A percentile compares a stretch with the other conserved stretches of the same genome.
Evolutionary conservation across 2,888 invertebrate species (phyloP).

Genomic region (Drosophila cognata): DNA sequence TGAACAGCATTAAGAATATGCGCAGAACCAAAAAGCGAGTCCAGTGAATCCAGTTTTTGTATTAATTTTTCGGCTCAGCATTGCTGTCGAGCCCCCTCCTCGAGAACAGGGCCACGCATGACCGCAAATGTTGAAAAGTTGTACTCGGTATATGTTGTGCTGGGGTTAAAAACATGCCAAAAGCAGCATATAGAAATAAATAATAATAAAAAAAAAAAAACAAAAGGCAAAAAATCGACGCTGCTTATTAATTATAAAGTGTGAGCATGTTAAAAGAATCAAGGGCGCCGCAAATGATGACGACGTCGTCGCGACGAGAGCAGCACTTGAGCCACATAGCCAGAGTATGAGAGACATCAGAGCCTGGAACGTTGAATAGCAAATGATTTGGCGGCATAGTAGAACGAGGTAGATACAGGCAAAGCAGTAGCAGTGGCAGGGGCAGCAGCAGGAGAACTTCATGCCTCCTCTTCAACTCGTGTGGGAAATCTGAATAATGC

Average conservation of each 20-base stretch:
- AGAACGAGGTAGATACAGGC: slow-evolving; percentile 3
- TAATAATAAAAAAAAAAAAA: slow-evolving; percentile 14
- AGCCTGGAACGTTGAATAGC: slow-evolving; percentile 39
- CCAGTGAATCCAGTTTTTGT: slow-evolving; percentile 58
- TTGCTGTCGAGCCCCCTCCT: slow-evolving; percentile 30
- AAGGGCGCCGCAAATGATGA: slow-evolving; percentile 72
- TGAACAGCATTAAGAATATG: slow-evolving; percentile 40
- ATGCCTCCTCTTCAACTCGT: slow-evolving; percentile 41
- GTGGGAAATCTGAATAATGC: slow-evolving; percentile 80
- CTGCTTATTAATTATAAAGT: slow-evolving; percentile 80
- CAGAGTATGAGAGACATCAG: slow-evolving; percentile 15
- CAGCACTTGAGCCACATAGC: slow-evolving; percentile 30
- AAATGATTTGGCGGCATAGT: slow-evolving; percentile 24
- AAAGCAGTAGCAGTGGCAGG: background rate
- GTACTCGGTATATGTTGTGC: slow-evolving; percentile 27
- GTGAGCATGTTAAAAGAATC: slow-evolving; percentile 77
- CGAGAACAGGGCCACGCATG: slow-evolving; percentile 55
- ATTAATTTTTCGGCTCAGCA: slow-evolving; percentile 23
- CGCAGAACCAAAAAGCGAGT: slow-evolving; percentile 39
- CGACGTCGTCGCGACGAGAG: slow-evolving; percentile 35
- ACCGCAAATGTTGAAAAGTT: slow-evolving; percentile 70
- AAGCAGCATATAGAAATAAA: slow-evolving; percentile 20
- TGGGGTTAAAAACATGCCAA: slow-evolving; percentile 52
- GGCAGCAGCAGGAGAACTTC: slow-evolving; percentile 8
- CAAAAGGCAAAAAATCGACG: slow-evolving; percentile 46